A percentile compares a stretch with the other conserved stretches of the same genome.
Conservation (phyloP, 1,140 invertebrate genomes). For the Oncopeltus fasciatus region DNA sequence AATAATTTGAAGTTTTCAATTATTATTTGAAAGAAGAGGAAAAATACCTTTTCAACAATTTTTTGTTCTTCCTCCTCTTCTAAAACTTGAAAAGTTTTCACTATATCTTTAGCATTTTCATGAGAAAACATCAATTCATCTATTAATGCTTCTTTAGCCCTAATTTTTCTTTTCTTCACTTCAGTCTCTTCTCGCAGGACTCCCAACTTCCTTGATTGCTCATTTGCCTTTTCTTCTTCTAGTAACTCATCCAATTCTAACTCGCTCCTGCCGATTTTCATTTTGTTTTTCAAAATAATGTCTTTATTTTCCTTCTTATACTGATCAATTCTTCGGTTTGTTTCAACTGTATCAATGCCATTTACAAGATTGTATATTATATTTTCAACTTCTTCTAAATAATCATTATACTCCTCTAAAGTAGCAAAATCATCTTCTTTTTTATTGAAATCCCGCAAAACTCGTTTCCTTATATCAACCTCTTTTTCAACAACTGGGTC, state of each 20-base stretch:
- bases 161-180: constrained; percentile 65
- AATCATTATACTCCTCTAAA: constrained; percentile 79
- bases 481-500: constrained; percentile 94
- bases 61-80: constrained; percentile 24
- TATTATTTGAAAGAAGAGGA: too few species aligned
- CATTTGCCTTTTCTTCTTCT: constrained; percentile 42
- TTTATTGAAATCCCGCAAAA: constrained; percentile 83
- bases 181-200: constrained; percentile 44
- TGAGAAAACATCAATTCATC: constrained; percentile 90
- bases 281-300: constrained; percentile 74
- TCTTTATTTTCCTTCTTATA: constrained; percentile 91
- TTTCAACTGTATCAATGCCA: constrained; percentile 71
- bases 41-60: constrained; percentile 2
- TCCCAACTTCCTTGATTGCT: constrained; percentile 28
- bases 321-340: constrained; percentile 76
- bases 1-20: too few species aligned
- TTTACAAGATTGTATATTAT: constrained; percentile 86
- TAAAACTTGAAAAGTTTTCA: constrained; percentile 52
- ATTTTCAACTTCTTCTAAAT: constrained; percentile 80
- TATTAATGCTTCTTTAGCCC: constrained; percentile 77
- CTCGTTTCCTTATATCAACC: constrained; percentile 81
- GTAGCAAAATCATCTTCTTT: constrained; percentile 76
- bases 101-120: constrained; percentile 70
- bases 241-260: constrained; percentile 76
- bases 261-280: constrained; percentile 39